A percentile compares a stretch with the other conserved stretches of the same genome.
Conservation (phyloP, 2,888 invertebrate species). For the Macroteleia sp. region DNA sequence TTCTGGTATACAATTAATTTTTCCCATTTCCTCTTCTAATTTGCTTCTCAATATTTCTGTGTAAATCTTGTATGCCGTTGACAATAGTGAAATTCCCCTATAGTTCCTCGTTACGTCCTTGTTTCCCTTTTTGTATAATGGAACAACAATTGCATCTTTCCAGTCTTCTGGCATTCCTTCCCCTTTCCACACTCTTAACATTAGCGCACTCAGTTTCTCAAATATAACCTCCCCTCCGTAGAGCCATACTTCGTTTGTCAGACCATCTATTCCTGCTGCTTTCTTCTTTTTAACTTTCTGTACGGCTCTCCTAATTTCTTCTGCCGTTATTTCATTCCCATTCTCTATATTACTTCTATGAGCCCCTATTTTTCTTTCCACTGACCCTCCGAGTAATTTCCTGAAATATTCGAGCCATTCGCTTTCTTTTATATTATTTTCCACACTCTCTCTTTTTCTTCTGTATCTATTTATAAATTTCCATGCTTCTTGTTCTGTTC, state of each 20-base stretch:
- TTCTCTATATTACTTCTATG: too few relatives aligned
- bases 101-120: neutral
- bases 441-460: neutral
- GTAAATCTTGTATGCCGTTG: too few relatives aligned
- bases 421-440: neutral
- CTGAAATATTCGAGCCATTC: neutral
- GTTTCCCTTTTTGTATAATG: neutral
- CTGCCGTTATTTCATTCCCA: too few relatives aligned
- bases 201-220: too few relatives aligned
- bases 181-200: too few relatives aligned
- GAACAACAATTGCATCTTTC: too few relatives aligned
- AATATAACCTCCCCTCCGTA: neutral
- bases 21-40: too few relatives aligned
- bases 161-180: too few relatives aligned
- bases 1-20: too few relatives aligned
- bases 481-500: neutral
- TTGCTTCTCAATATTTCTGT: too few relatives aligned
- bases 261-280: neutral
- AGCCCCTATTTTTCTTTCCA: neutral
- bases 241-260: neutral
- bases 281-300: neutral
- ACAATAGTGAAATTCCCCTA: neutral
- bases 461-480: neutral
- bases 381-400: neutral
- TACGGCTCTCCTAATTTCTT: neutral